Evolutionary conservation across 2,888 invertebrate genomes (phyloP).

Genomic region (Rhagophthalmus giganteus): DNA sequence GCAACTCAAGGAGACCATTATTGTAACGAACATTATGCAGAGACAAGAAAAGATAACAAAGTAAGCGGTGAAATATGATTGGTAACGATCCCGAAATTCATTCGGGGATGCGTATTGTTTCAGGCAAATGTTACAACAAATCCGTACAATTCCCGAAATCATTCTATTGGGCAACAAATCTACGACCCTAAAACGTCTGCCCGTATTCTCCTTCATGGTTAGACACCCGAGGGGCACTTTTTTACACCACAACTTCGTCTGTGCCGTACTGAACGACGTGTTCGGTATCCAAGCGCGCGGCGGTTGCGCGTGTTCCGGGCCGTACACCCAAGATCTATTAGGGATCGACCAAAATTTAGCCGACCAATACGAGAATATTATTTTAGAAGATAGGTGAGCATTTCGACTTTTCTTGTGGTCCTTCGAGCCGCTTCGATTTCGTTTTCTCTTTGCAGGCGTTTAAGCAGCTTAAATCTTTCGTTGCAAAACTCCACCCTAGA

Average conservation of each 20-base stretch:
- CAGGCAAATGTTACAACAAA: constrained; percentile 79
- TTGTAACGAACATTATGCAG: constrained; percentile 70
- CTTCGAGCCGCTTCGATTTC: constrained; percentile 1
- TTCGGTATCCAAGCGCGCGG: constrained; percentile 88
- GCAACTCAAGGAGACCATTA: constrained; percentile 82
- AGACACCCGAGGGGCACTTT: constrained; percentile 79
- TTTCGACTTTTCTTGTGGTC: constrained; percentile 29
- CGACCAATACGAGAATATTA: constrained; percentile 71
- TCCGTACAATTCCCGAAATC: constrained; percentile 77
- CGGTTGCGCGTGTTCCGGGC: constrained; percentile 79
- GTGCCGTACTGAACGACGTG: constrained; percentile 84
- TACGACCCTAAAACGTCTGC: constrained; percentile 68
- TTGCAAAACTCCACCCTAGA: constrained; percentile 62
- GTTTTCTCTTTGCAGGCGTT: constrained; percentile 49
- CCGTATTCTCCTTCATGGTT: constrained; percentile 85
- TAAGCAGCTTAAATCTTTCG: constrained; percentile 54
- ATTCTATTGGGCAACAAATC: constrained; percentile 74
- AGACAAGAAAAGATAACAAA: constrained; percentile 74
- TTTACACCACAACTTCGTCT: constrained; percentile 87
- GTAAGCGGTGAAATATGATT: constrained; percentile 54
- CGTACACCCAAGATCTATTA: constrained; percentile 81
- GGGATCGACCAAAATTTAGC: constrained; percentile 80
- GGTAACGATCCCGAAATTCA: too few species aligned
- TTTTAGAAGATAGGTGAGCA: constrained; percentile 62
- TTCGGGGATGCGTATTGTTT: too few species aligned